These are phyloP conservation scores for Urocolius indicus DNA, from an alignment of 2,113 vertebrate species.

Conservation along the genomic window DNA sequence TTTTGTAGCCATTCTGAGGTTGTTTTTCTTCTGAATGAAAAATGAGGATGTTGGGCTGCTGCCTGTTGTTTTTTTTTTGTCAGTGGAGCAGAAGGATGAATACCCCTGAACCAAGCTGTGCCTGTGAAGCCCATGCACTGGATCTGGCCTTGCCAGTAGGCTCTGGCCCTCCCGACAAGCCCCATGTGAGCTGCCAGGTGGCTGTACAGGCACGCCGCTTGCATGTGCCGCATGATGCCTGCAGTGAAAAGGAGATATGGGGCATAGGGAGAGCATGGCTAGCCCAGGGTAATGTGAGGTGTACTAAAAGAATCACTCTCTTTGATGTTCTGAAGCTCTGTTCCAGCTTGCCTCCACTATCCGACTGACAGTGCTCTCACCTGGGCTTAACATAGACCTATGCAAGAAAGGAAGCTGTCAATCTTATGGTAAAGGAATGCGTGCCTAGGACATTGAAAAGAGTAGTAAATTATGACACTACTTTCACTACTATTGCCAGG, in stretches of 20 bases:
- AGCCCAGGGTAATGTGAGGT: not conserved
- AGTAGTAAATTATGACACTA: accelerated
- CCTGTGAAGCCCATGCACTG: not conserved
- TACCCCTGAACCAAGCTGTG: not conserved
- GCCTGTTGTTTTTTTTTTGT: slow-evolving; percentile 27
- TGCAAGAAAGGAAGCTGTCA: not conserved
- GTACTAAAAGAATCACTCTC: not conserved
- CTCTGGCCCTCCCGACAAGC: not conserved
- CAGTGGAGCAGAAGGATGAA: not conserved
- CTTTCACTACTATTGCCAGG: not conserved
- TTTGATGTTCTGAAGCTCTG: not conserved
- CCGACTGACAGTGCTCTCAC: not conserved
- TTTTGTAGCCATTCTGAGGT: not conserved
- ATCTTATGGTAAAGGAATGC: not conserved
- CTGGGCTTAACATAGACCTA: not conserved
- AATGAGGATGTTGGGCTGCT: slow-evolving; percentile 9
- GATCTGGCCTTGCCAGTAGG: not conserved
- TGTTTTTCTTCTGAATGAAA: not conserved
- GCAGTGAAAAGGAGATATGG: accelerated
- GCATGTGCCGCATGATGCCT: accelerated
- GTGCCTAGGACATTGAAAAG: not conserved
- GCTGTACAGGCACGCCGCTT: accelerated
- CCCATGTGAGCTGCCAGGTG: not conserved
- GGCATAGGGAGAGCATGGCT: not conserved
- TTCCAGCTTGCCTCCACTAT: accelerated